Evolutionary conservation across 1,140 invertebrate species (phyloP).

Genomic region (Oedothorax gibbosus): DNA sequence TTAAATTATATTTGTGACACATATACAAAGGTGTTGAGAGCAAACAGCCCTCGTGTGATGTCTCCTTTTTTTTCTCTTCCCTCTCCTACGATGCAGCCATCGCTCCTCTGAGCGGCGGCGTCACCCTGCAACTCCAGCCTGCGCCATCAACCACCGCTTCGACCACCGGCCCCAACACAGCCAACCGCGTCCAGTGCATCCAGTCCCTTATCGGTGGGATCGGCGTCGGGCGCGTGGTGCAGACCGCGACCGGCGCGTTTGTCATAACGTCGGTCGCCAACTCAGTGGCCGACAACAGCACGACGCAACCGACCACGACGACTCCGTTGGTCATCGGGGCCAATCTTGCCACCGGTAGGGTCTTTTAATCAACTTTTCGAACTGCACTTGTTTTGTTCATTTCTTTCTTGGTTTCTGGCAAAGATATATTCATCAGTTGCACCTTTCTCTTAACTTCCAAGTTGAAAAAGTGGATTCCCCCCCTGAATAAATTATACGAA

Average conservation of each 20-base stretch:
- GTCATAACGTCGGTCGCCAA: slow-evolving; percentile 48
- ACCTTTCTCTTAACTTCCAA: too few relatives aligned
- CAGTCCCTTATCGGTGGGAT: slow-evolving; percentile 61
- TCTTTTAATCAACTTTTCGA: too few relatives aligned
- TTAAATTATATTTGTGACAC: too few relatives aligned
- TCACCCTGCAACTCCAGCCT: slow-evolving; percentile 49
- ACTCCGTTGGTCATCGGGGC: slow-evolving; percentile 24
- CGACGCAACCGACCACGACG: not conserved
- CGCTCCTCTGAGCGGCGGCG: slow-evolving; percentile 28
- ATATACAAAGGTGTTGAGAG: too few relatives aligned
- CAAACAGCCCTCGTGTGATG: too few relatives aligned
- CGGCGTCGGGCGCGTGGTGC: slow-evolving; percentile 73
- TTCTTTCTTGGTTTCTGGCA: too few relatives aligned
- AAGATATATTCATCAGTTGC: too few relatives aligned
- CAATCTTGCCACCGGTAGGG: slow-evolving; percentile 43
- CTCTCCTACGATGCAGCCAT: slow-evolving; percentile 31
- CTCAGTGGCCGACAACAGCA: slow-evolving; percentile 1
- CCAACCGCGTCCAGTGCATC: slow-evolving; percentile 43
- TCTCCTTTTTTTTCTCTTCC: not conserved
- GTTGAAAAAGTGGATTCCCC: too few relatives aligned
- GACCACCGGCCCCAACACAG: not conserved
- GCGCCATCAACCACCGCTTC: not conserved
- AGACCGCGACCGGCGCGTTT: slow-evolving; percentile 77
- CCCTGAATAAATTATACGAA: too few relatives aligned
- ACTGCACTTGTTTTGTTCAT: too few relatives aligned